phyloP scores from a whole-genome alignment of 2,113 vertebrate species.

The Takifugu bimaculatus region DNA sequence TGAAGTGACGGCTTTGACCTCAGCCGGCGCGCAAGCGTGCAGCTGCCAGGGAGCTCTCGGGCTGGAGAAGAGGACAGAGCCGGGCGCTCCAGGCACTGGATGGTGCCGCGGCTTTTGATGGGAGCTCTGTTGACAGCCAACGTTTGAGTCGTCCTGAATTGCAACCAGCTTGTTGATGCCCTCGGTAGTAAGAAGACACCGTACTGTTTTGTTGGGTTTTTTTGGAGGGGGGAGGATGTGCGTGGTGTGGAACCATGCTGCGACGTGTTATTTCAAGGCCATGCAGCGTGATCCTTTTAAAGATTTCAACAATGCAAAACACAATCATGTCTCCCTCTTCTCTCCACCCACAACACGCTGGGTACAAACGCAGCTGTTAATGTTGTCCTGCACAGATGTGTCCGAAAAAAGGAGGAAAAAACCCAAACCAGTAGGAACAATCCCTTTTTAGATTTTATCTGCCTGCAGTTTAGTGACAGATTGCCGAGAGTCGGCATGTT shows the following conservation, averaged over 20 bases:
- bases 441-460: slow-evolving; percentile 77
- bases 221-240: slow-evolving; percentile 3
- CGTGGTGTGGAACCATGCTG: not conserved
- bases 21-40: slow-evolving; percentile 65
- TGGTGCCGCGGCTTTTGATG: slow-evolving; percentile 74
- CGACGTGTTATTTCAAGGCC: no score
- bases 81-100: slow-evolving; percentile 67
- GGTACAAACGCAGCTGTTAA: slow-evolving; percentile 15
- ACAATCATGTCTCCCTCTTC: no score
- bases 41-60: slow-evolving; percentile 67
- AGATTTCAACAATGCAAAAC: no score
- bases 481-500: slow-evolving; percentile 12
- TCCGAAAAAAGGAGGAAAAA: slow-evolving; percentile 82
- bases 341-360: not conserved
- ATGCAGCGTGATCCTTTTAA: no score
- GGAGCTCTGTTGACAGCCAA: slow-evolving; percentile 66
- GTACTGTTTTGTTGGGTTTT: not conserved
- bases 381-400: slow-evolving; percentile 71
- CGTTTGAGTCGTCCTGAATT: slow-evolving; percentile 56
- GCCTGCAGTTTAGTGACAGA: slow-evolving; percentile 69
- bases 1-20: slow-evolving; percentile 79
- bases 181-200: slow-evolving; percentile 30
- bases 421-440: slow-evolving; percentile 54
- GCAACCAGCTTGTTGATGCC: slow-evolving; percentile 50
- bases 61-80: slow-evolving; percentile 62